A percentile compares a stretch with the other conserved stretches of the same genome.
These are phyloP conservation scores for Leucophenga varia DNA, from an alignment of 1,140 invertebrate species.

Conservation along the genomic window DNA sequence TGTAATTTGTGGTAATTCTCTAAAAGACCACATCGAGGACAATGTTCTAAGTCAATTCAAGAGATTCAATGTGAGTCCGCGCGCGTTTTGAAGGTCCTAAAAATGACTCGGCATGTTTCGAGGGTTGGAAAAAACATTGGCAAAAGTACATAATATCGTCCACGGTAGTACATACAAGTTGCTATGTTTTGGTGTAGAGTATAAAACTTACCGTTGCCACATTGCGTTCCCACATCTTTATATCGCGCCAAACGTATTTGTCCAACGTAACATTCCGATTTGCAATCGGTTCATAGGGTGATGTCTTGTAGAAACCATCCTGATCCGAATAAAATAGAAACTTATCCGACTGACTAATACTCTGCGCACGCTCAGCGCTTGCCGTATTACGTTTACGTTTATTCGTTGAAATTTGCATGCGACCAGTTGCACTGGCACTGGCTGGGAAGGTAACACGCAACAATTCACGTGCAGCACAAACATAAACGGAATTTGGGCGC, in stretches of 20 bases:
- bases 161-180: too few relatives aligned
- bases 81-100: too few relatives aligned
- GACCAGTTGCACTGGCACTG: constrained; percentile 1
- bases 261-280: constrained; percentile 61
- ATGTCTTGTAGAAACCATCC: constrained; percentile 48
- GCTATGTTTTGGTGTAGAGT: too few relatives aligned
- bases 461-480: constrained; percentile 33
- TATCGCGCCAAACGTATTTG: constrained; percentile 67
- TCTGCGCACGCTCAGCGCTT: constrained; percentile 28
- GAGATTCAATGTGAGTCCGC: too few relatives aligned
- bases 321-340: constrained; percentile 37
- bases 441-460: constrained; percentile 19
- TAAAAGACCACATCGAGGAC: too few relatives aligned
- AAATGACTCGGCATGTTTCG: too few relatives aligned
- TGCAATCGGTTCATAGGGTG: constrained; percentile 58
- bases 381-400: constrained; percentile 33
- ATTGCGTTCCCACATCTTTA: constrained; percentile 63
- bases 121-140: too few relatives aligned
- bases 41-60: too few relatives aligned
- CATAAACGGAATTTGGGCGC: constrained; percentile 10
- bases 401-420: constrained; percentile 27
- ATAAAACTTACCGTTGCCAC: constrained; percentile 66
- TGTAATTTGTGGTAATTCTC: too few relatives aligned
- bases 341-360: constrained; percentile 40
- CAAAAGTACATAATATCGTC: too few relatives aligned